Evolutionary conservation across 2,888 invertebrate genomes (phyloP).

Genomic region (Rhaphigaster nebulosa): DNA sequence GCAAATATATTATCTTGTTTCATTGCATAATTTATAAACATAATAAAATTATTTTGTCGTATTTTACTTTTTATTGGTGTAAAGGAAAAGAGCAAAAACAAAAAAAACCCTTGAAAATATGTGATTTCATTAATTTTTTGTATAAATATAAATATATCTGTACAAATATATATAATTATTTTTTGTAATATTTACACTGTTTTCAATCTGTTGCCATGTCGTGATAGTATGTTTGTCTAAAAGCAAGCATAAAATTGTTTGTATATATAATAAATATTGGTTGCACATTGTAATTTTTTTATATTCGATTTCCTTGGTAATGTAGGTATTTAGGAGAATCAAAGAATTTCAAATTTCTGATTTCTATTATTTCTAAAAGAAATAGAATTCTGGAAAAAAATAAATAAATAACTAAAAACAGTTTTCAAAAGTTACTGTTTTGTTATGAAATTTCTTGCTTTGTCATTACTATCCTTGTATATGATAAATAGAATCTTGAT

Average conservation of each 20-base stretch:
- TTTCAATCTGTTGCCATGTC: slow-evolving; percentile 44
- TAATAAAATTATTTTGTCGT: not conserved
- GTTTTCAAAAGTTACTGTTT: too few species aligned
- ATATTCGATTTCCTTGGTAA: not conserved
- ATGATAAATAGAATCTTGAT: too few species aligned
- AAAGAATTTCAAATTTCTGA: not conserved
- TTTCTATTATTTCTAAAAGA: too few species aligned
- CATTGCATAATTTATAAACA: not conserved
- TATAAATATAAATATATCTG: slow-evolving; percentile 46
- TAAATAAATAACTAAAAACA: too few species aligned
- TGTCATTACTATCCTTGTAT: too few species aligned
- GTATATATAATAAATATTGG: slow-evolving; percentile 44
- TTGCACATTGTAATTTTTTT: slow-evolving; percentile 39
- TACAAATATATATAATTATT: slow-evolving; percentile 49
- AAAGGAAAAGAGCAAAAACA: not conserved
- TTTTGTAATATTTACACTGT: slow-evolving; percentile 48
- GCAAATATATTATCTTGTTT: not conserved
- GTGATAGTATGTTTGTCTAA: slow-evolving; percentile 38
- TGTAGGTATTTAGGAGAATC: not conserved
- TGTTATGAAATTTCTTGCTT: too few species aligned
- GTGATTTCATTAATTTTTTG: slow-evolving; percentile 50
- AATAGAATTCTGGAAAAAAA: too few species aligned
- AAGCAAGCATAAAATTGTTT: slow-evolving; percentile 21
- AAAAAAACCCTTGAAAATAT: not conserved
- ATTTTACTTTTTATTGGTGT: not conserved